Evolutionary conservation across 2,113 vertebrate species (phyloP).

Genomic region (Empidonax traillii): DNA sequence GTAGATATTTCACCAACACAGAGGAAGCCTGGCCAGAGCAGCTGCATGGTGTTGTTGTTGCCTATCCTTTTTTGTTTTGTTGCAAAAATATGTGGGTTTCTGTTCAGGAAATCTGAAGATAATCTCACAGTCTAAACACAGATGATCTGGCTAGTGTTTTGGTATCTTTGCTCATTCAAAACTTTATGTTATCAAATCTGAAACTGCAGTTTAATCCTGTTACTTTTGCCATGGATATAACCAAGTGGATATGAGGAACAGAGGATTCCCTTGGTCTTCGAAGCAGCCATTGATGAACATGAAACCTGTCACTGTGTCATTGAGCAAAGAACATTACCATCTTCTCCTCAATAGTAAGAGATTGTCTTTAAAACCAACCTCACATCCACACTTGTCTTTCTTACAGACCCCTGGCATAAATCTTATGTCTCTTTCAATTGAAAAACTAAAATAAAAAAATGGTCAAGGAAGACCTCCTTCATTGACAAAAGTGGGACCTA

Average conservation of each 20-base stretch:
- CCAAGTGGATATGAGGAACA: not conserved
- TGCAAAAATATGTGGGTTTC: not conserved
- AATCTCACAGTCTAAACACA: not conserved
- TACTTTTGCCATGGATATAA: not conserved
- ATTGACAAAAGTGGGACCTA: not conserved
- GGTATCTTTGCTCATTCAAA: not conserved
- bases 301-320: not conserved
- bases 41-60: not conserved
- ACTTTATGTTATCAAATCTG: not conserved
- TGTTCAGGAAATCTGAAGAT: not conserved
- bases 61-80: not conserved
- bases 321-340: not conserved
- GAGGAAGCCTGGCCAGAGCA: not conserved
- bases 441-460: not conserved
- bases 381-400: not conserved
- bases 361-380: not conserved
- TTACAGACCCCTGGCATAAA: not conserved
- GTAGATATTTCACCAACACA: not conserved
- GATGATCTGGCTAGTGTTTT: not conserved
- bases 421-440: not conserved
- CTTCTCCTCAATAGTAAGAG: not conserved
- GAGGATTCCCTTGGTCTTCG: not conserved
- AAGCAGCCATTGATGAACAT: not conserved
- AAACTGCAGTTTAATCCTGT: not conserved
- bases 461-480: not conserved